Conservation (phyloP, 1,140 invertebrate genomes). For the Aphis gossypii region DNA sequence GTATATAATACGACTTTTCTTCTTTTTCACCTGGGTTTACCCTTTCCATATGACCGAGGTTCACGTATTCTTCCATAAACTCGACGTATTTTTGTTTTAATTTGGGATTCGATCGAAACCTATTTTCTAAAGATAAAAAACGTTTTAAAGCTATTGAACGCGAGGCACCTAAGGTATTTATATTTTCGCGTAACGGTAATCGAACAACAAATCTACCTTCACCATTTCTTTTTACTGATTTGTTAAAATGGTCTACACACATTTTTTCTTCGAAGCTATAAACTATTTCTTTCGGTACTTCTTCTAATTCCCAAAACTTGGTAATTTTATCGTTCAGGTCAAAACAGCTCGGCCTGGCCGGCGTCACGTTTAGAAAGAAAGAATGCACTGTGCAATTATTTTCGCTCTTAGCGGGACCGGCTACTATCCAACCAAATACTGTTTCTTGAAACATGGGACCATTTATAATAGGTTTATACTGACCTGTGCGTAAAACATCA, state of each 20-base stretch:
- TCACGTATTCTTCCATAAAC: slow-evolving; percentile 40
- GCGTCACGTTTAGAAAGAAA: neutral
- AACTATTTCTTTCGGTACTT: neutral
- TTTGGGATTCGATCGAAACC: neutral
- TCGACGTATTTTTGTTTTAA: neutral
- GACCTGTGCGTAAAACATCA: neutral
- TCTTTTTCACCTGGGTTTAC: neutral
- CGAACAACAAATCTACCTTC: neutral
- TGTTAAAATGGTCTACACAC: neutral
- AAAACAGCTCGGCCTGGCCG: neutral
- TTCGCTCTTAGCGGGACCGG: neutral
- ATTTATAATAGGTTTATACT: neutral
- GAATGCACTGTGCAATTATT: neutral
- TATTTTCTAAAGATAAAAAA: neutral
- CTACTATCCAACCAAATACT: neutral
- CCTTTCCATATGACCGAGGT: slow-evolving; percentile 3
- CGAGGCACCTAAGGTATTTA: neutral
- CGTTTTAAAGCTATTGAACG: neutral
- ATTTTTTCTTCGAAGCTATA: neutral
- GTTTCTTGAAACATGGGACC: neutral
- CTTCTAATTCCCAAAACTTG: neutral
- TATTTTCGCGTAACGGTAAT: neutral
- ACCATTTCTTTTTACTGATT: neutral
- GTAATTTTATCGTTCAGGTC: neutral
- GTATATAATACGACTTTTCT: neutral